Base-by-base conservation (phyloP, 1,140 invertebrate genomes). In the Brachionus koreanus region DNA sequence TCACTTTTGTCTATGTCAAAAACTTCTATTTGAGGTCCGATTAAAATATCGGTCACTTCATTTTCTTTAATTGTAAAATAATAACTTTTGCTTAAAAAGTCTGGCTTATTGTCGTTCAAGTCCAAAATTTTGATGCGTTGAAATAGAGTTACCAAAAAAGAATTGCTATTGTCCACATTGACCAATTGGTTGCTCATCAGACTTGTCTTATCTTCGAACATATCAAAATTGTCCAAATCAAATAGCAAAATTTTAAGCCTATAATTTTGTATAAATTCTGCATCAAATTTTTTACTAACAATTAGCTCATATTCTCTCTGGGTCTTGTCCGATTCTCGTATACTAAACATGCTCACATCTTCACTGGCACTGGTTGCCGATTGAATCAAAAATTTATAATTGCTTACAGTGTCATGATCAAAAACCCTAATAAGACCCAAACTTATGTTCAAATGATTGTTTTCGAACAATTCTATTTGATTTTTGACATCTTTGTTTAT, bases 351-450 rank as follows among this genome's bases (percentile, higher is more conserved):
- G 43, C 75, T 77, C 39, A 49, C 43, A 37, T 77, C 75, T 10
- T 61, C 49, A 25, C 33, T 10, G 29, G 12, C 19, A 79, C 37
- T 79, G 9, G 49, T 61, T 39, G 46, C 49, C 13, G 49, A 79
- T 37, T 61, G 76, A 79, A 77, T 35, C 29, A 29, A 19, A 37
- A 79, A 79, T 61, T 79, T 79, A 13, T 79, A 79, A 65, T 79
- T 37, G 19, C 76, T 65, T 6, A 79, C 16, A 37, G 43, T 23
- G 25, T 79, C 76, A 19, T 57, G 25, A 23, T 79, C 76, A 52
- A 79, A 79, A 2, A 79, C 52, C 12, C 49, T 57, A 13, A 79
- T 61, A 9, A 79, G n/a, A 61, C 19, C 76, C 12, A 79, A 12
- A 19, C 12, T 43, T 13, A 65, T 23, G 13, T 61, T 61, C 7